Base-by-base conservation (phyloP, 2,797 vertebrate genomes). In the Masticophis lateralis region DNA sequence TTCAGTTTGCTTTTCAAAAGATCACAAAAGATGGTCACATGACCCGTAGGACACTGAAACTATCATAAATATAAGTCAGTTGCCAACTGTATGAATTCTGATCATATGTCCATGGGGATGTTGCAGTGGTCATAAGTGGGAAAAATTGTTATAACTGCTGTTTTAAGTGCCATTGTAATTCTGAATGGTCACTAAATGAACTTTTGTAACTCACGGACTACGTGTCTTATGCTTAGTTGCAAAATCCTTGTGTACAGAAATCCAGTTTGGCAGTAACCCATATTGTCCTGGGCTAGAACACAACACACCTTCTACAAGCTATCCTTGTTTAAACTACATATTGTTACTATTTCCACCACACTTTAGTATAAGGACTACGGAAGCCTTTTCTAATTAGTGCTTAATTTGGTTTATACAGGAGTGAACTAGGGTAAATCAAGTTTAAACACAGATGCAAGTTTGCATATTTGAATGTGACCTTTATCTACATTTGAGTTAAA, bases 351-450 rank as follows among this genome's bases (percentile, higher is more conserved):
- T 27, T 88, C 37, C 13, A 56, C 43, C 93, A 89, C 79, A 59
- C 53, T 91, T 88, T 69, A 90, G 37, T 86, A 89, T 90, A 60
- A 87, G 91, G 43, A 66, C 47, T 57, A 56, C 28, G 53, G 61
- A 88, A 59, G n/a, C 61, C 60, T 90, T 53, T 56, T 90, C 91
- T 94, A 92, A 94, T 90, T 90, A 92, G 83, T 55, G 66, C 88
- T 90, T 94, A 86, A 11, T 60, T n/a, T 69, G 60, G 59, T 59
- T 94, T 86, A 92, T 87, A 57, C 60, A 66, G 28, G 25, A 91
- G 91, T 94, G 88, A 92, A 86, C 66, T 94, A 59, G 90, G 91
- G 91, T 92, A 94, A 87, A 47, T 69, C 87, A 32, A 63, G 93
- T 69, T 93, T 51, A 88, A 61, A 91, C 90, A 87, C 91, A 74